Base-by-base conservation (phyloP, 2,797 vertebrate species). In the Rhadinocentrus ornatus region DNA sequence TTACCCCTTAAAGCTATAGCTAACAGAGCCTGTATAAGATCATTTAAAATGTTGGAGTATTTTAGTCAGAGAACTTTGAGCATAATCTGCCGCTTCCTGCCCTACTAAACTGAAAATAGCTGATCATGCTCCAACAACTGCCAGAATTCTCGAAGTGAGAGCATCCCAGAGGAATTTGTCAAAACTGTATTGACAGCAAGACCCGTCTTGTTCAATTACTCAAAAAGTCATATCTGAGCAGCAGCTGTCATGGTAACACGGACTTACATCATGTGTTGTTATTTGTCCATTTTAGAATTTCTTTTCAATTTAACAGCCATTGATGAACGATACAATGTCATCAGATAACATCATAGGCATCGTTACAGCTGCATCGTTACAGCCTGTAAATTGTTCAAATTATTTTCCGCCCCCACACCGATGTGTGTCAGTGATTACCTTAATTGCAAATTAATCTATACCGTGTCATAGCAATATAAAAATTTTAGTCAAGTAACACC, bases 41-140 rank as follows among this genome's bases (percentile, higher is more conserved):
- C 55, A 58, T 44, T 41, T 35, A 24, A 35, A 48, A 54, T 46
- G 63, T 18, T 26, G 67, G 27, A 35, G 50, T 44, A 31, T 55
- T 54, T 56, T 48, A 27, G 29, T 41, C 24, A 34, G 6, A 71
- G 53, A 57, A 56, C 31, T 24, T 48, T 22, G 11, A 5, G 11
- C 48, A 26, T 29, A 48, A 56, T 63, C 39, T 29, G 24, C 6
- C 12, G 53, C 53, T 56, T 12, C 31, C 52, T 41, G 29, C 31
- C 39, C 29, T 34, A 39, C 27, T 54, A 52, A 70, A 62, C 32
- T 55, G 13, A 24, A 71, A 71, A 32, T n/a, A 7, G 39, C 39
- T 56, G 35, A 62, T 62, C 35, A 22, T n/a, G 34, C 12, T 20
- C 24, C 22, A 24, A 27, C 37, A 11, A 29, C 18, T 26, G 10